A percentile compares a stretch with the other conserved stretches of the same genome.
These are phyloP conservation scores for Ranitomeya imitator DNA, from an alignment of 2,113 vertebrate genomes.

Conservation along the genomic window DNA sequence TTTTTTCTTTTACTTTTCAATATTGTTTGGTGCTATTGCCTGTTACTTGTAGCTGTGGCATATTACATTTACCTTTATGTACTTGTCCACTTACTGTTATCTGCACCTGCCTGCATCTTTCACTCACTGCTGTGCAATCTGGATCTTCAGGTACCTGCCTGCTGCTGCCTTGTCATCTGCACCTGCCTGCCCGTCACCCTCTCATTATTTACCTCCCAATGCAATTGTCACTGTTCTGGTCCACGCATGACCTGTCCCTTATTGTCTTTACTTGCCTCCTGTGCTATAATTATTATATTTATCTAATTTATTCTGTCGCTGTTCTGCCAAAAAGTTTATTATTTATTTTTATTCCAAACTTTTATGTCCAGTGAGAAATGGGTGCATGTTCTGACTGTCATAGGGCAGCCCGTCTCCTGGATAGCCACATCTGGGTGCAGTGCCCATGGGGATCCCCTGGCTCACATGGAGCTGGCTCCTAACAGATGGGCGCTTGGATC, in stretches of 20 bases:
- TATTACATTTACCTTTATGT: neutral
- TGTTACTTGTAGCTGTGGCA: neutral
- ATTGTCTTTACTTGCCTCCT: neutral
- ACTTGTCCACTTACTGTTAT: slow-evolving; percentile 13
- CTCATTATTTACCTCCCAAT: slow-evolving; percentile 2
- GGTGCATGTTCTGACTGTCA: slow-evolving; percentile 24
- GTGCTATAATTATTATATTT: neutral
- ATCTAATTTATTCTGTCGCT: neutral
- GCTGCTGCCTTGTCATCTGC: slow-evolving; percentile 7
- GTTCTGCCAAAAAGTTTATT: neutral
- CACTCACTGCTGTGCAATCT: slow-evolving; percentile 34
- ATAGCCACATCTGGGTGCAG: slow-evolving; percentile 56
- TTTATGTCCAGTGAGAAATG: neutral
- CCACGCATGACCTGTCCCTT: neutral
- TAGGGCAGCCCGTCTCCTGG: slow-evolving; percentile 49
- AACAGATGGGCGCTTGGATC: slow-evolving; percentile 65
- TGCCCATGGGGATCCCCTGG: slow-evolving; percentile 61
- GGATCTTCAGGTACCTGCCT: slow-evolving; percentile 39
- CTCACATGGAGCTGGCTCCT: slow-evolving; percentile 59
- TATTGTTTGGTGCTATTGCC: neutral
- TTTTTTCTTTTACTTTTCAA: neutral
- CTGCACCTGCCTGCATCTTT: slow-evolving; percentile 33
- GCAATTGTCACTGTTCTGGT: neutral
- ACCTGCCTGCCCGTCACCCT: slow-evolving; percentile 13
- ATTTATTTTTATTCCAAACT: neutral